Conservation (phyloP, 1,140 invertebrate species). For the Apis mellifera region Amel_HAv3.1 CM009931.2:20670001-20670500, state of each 20-base stretch:
- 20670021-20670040: conserved; percentile 56
- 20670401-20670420: conserved; percentile 45
- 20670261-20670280: conserved; percentile 64
- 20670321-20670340: conserved; percentile 1
- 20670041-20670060: conserved; percentile 5
- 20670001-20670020: conserved; percentile 66
- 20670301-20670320: conserved; percentile 55
- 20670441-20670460: conserved; percentile 31
- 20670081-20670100: neutral
- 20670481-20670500: conserved; percentile 59
- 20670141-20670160: conserved; percentile 27
- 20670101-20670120: neutral
- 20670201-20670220: conserved; percentile 61
- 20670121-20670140: too few species aligned
- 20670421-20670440: conserved; percentile 48
- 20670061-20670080: neutral
- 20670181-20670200: conserved; percentile 62
- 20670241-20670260: conserved; percentile 53
- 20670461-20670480: conserved; percentile 45
- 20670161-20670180: conserved; percentile 67
- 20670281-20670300: conserved; percentile 45
- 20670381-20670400: conserved; percentile 57
- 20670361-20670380: conserved; percentile 10
- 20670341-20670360: conserved; percentile 10
- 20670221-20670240: conserved; percentile 55